Evolutionary conservation across 1,140 invertebrate species (phyloP).

Genomic region (Drosophila micromelanica): DNA sequence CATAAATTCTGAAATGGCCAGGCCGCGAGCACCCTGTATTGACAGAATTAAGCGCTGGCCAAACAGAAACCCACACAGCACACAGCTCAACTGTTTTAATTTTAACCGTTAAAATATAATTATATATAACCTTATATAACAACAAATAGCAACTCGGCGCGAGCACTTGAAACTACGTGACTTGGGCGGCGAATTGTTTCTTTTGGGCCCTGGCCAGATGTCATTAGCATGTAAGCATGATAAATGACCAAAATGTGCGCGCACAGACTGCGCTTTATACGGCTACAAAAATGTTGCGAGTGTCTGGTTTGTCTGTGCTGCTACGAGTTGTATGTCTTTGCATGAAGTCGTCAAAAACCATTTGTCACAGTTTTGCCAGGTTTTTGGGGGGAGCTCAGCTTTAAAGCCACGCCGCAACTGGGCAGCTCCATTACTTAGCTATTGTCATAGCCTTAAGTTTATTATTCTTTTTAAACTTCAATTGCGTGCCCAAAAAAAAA

Average conservation of each 20-base stretch:
- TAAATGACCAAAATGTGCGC: constrained; percentile 71
- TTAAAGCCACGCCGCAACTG: constrained; percentile 12
- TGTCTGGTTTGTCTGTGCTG: constrained; percentile 10
- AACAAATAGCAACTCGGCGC: constrained; percentile 43
- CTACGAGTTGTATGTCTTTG: constrained; percentile 39
- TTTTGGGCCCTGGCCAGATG: constrained; percentile 57
- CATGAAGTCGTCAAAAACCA: constrained; percentile 77
- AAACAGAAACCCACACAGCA: constrained; percentile 72
- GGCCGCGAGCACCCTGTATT: constrained; percentile 65
- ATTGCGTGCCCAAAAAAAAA: not conserved
- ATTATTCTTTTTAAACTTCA: constrained; percentile 19
- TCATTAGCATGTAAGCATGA: constrained; percentile 82
- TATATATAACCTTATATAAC: constrained; percentile 74
- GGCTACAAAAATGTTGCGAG: constrained; percentile 30
- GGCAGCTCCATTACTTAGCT: constrained; percentile 12
- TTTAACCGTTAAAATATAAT: constrained; percentile 70
- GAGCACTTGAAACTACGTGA: constrained; percentile 43
- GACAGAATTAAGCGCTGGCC: constrained; percentile 74
- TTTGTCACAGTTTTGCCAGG: constrained; percentile 79
- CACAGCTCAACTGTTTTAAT: constrained; percentile 31
- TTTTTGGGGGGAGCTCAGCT: constrained; percentile 35
- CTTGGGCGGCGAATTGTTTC: constrained; percentile 33
- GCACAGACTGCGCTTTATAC: constrained; percentile 42
- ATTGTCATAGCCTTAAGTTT: constrained; percentile 32
- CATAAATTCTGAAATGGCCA: constrained; percentile 77